Evolutionary conservation across 1,140 invertebrate genomes (phyloP), one percentile per base, ranked within the genome.

Genomic region (Polypedilum vanderplanki): DNA sequence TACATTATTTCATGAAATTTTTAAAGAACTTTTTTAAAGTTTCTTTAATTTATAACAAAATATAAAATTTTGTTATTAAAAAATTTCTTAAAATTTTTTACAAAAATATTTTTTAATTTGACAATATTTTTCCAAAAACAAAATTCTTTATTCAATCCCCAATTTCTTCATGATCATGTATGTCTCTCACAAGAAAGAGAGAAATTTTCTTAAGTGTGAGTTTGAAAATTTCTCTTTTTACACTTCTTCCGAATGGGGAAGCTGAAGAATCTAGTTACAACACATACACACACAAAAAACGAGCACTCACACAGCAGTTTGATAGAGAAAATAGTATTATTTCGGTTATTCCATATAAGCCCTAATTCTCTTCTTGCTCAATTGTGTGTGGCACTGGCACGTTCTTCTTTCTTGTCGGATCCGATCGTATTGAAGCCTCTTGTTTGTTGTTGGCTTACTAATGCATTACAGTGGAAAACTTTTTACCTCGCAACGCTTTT

Each of bases 401-500:
- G 46, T 57, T 57, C 46, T 57, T 57, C 46, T 57, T 57, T 57
- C 46, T 57, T 12, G 46, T 57, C 46, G 46, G 46, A 57, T 57
- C 46, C 46, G 46, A 57, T 57, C 46, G 46, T n/a, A n/a, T 15
- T 12, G 10, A 15, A 12, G 46, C n/a, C 46, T 57, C 46, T 70
- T n/a, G 7, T 7, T 17, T 20, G 9, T 70, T 12, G 46, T 57
- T 70, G 64, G 64, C n/a, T 67, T 67, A 67, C 64, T n/a, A 20
- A 20, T 70, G 65, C 65, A 70, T 9, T 22, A 20, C 17, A 22
- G 65, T 70, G 65, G 65, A 70, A 70, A 70, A 70, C 4, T 70
- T 70, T 70, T 70, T 70, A 70, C 65, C 17, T 70, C 65, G 65
- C 65, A 70, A 18, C 65, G 65, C 65, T 70, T 70, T 70, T 70